Evolutionary conservation across 2,888 invertebrate genomes (phyloP).

Genomic region (Arrhopalites spinosus): DNA sequence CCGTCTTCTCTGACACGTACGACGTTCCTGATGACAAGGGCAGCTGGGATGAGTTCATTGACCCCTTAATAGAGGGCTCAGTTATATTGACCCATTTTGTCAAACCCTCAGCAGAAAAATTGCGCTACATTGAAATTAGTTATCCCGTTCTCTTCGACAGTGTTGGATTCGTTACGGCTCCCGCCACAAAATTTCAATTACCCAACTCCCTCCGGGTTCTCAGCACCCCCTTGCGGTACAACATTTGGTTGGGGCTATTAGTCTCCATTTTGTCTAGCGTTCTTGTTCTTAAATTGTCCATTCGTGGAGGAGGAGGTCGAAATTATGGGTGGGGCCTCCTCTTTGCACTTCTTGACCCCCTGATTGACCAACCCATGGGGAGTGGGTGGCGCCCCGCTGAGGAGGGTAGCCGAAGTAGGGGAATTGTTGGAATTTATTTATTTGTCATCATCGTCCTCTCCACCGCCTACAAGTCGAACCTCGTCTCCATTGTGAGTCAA

Average conservation of each 20-base stretch:
- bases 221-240: not conserved
- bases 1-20: not conserved
- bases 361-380: not conserved
- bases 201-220: not conserved
- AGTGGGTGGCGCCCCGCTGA: not conserved
- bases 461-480: not conserved
- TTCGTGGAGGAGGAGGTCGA: not conserved
- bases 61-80: not conserved
- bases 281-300: not conserved
- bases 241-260: not conserved
- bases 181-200: not conserved
- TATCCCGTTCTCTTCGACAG: not conserved
- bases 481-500: not conserved
- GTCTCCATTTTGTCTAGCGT: not conserved
- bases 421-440: not conserved
- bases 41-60: not conserved
- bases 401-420: not conserved
- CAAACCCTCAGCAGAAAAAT: not conserved
- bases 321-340: not conserved
- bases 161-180: not conserved
- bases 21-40: not conserved
- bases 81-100: not conserved
- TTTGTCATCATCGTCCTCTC: not conserved
- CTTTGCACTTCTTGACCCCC: not conserved
- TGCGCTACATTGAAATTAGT: not conserved